These are phyloP conservation scores for Halocaridina rubra DNA, from an alignment of 2,888 invertebrate species.

Conservation along the genomic window DNA sequence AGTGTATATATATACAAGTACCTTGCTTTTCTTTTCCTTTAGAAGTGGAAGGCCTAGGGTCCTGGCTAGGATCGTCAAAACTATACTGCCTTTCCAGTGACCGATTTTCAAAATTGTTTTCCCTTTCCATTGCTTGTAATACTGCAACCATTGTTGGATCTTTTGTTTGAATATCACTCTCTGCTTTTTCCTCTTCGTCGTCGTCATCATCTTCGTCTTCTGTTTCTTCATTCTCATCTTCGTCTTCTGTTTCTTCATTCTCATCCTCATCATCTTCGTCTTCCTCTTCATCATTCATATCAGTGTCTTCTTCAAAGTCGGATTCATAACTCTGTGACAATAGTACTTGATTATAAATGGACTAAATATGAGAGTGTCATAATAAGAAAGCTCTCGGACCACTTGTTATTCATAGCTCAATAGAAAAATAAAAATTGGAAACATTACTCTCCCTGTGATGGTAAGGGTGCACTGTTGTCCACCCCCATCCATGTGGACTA, in stretches of 20 bases:
- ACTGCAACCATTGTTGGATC: slow-evolving; percentile 69
- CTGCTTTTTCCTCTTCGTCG: too few relatives aligned
- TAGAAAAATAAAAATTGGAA: background rate
- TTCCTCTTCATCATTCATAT: slow-evolving; percentile 36
- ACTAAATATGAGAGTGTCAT: background rate
- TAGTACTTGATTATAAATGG: background rate
- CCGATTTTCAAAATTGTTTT: slow-evolving; percentile 66
- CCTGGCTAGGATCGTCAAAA: slow-evolving; percentile 16
- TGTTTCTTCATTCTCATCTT: slow-evolving; percentile 34
- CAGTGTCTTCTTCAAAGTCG: slow-evolving; percentile 70
- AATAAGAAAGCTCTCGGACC: background rate
- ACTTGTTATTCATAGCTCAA: background rate
- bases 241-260: background rate
- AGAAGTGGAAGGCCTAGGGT: background rate
- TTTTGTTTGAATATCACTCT: slow-evolving; percentile 64
- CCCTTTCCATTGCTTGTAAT: slow-evolving; percentile 69
- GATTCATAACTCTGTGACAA: slow-evolving; percentile 71
- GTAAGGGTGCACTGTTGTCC: background rate
- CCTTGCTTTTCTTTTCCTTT: background rate
- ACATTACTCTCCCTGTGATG: background rate
- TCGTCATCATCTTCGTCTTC: slow-evolving; percentile 64
- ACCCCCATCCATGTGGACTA: background rate
- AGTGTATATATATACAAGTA: too few relatives aligned
- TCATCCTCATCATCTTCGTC: slow-evolving; percentile 63
- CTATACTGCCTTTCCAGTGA: slow-evolving; percentile 11